Evolutionary conservation across 2,888 invertebrate genomes (phyloP).

Genomic region (Troilus luridus): DNA sequence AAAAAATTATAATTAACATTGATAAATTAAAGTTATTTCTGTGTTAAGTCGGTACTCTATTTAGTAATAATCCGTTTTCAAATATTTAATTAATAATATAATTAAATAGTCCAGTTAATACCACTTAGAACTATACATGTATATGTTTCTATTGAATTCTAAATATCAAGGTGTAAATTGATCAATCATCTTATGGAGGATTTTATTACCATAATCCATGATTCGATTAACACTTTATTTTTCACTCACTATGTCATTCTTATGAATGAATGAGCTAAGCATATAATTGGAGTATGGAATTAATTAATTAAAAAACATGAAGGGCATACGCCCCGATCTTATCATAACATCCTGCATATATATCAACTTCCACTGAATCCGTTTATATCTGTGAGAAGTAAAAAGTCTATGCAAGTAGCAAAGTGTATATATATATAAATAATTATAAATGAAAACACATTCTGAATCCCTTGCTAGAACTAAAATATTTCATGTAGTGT

Average conservation of each 20-base stretch:
- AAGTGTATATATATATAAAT: background rate
- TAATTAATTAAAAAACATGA: slow-evolving; percentile 27
- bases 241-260: background rate
- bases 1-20: no score
- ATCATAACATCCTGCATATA: background rate
- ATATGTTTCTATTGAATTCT: background rate
- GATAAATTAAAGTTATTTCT: background rate
- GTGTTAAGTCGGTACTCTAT: background rate
- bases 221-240: background rate
- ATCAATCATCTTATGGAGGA: background rate
- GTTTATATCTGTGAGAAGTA: background rate
- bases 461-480: no score
- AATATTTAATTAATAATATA: background rate
- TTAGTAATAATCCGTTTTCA: background rate
- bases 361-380: background rate
- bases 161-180: background rate
- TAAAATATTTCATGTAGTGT: no score
- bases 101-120: background rate
- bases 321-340: background rate
- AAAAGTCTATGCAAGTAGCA: background rate
- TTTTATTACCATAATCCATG: background rate
- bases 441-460: background rate
- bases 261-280: background rate
- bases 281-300: background rate
- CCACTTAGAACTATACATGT: background rate